phyloP scores from a whole-genome alignment of 2,797 vertebrate species.

The Decapterus maruadsi region DNA sequence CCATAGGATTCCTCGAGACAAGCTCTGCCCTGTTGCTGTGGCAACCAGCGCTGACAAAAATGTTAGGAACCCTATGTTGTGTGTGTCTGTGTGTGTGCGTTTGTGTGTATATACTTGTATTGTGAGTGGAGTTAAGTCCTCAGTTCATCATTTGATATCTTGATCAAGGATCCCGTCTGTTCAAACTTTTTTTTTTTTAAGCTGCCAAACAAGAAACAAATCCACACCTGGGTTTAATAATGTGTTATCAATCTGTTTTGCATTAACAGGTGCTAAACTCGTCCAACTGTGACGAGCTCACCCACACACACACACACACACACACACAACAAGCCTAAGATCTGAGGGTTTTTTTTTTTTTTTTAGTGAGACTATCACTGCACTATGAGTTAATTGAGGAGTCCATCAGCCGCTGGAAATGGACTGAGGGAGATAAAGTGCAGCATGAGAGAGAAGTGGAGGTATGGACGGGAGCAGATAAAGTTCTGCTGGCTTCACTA shows the following conservation, averaged over 20 bases:
- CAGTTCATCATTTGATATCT: not conserved
- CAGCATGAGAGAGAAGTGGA: slow-evolving; percentile 11
- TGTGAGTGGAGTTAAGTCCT: not conserved
- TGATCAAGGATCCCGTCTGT: slow-evolving; percentile 1
- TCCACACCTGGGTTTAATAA: not conserved
- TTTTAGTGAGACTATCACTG: not conserved
- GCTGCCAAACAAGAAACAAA: not conserved
- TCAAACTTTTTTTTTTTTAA: not conserved
- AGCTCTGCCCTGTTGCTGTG: slow-evolving; percentile 65
- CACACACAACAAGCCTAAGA: not conserved
- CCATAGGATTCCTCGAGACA: slow-evolving; percentile 50
- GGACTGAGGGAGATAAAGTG: slow-evolving; percentile 35
- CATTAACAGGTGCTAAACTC: not conserved
- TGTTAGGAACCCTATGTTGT: slow-evolving; percentile 17
- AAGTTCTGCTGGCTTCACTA: slow-evolving; percentile 31
- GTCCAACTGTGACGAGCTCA: not conserved
- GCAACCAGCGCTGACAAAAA: slow-evolving; percentile 54
- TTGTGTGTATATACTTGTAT: not conserved
- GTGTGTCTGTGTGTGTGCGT: not conserved
- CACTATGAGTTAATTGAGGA: slow-evolving; percentile 25
- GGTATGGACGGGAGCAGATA: slow-evolving; percentile 14
- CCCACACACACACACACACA: slow-evolving; percentile 1
- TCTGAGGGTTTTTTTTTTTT: not conserved
- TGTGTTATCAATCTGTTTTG: not conserved
- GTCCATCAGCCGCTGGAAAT: slow-evolving; percentile 38